Evolutionary conservation across 2,797 vertebrate genomes (phyloP).

Genomic region (Micromesistius poutassou): DNA sequence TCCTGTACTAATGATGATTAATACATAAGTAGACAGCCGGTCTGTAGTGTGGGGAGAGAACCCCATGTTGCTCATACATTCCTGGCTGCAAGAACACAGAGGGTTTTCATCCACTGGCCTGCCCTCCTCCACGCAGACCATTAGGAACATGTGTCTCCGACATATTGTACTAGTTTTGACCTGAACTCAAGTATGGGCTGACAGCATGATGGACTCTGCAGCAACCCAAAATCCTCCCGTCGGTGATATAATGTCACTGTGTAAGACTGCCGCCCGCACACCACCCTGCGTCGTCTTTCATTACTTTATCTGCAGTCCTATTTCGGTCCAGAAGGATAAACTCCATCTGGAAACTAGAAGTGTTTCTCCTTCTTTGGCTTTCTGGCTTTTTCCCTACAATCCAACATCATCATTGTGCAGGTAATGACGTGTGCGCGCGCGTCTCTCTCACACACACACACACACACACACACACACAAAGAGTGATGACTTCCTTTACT

Average conservation of each 20-base stretch:
- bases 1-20: conserved; percentile 54
- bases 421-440: neutral
- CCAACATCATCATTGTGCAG: conserved; percentile 2
- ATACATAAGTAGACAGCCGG: conserved; percentile 51
- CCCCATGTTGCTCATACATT: conserved; percentile 47
- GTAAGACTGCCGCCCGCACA: neutral
- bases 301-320: conserved; percentile 1
- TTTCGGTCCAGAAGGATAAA: neutral
- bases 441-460: neutral
- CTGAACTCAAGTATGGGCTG: conserved; percentile 1
- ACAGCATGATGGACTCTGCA: conserved; percentile 8
- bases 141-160: conserved; percentile 27
- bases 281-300: conserved; percentile 1
- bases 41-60: conserved; percentile 52
- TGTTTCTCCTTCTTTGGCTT: neutral
- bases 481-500: conserved; percentile 1
- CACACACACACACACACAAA: conserved; percentile 5
- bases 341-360: neutral
- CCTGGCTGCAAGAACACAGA: conserved; percentile 41
- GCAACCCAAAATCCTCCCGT: conserved; percentile 4
- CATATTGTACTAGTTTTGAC: conserved; percentile 14
- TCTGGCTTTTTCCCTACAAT: neutral
- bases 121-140: conserved; percentile 26
- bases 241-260: conserved; percentile 1
- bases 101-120: conserved; percentile 38